Evolutionary conservation across 2,888 invertebrate genomes (phyloP).

Genomic region (Flexamia atlantica): DNA sequence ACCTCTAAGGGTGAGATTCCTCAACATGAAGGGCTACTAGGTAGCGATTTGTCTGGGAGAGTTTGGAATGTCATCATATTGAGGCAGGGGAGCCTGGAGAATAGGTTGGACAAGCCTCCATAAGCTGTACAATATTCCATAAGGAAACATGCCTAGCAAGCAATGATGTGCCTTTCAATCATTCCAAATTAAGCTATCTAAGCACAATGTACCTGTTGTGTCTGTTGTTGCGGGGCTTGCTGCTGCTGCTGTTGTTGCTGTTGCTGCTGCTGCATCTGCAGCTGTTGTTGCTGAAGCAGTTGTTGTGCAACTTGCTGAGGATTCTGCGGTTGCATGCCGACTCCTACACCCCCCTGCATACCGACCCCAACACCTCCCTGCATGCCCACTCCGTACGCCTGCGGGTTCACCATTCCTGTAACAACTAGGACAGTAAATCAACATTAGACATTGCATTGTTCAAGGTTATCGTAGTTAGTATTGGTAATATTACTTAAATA

Average conservation of each 20-base stretch:
- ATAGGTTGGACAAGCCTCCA: too few species aligned
- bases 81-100: too few species aligned
- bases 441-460: background rate
- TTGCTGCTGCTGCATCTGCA: constrained; percentile 73
- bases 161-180: too few species aligned
- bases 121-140: too few species aligned
- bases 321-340: constrained; percentile 72
- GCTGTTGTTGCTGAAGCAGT: constrained; percentile 72
- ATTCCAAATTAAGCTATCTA: too few species aligned
- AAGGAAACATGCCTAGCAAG: too few species aligned
- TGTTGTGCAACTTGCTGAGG: constrained; percentile 72
- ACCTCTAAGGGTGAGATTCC: too few species aligned
- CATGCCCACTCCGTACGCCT: constrained; percentile 73
- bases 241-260: constrained; percentile 73
- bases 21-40: too few species aligned
- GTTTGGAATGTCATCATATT: too few species aligned
- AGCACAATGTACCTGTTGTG: constrained; percentile 64
- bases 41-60: too few species aligned
- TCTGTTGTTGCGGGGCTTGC: constrained; percentile 73
- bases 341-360: constrained; percentile 62
- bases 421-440: background rate
- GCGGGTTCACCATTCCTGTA: constrained; percentile 79
- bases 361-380: constrained; percentile 70
- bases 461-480: too few species aligned
- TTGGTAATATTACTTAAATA: too few species aligned